These are phyloP conservation scores for Arctopsyche grandis DNA, from an alignment of 1,140 invertebrate species.

Conservation along the genomic window DNA sequence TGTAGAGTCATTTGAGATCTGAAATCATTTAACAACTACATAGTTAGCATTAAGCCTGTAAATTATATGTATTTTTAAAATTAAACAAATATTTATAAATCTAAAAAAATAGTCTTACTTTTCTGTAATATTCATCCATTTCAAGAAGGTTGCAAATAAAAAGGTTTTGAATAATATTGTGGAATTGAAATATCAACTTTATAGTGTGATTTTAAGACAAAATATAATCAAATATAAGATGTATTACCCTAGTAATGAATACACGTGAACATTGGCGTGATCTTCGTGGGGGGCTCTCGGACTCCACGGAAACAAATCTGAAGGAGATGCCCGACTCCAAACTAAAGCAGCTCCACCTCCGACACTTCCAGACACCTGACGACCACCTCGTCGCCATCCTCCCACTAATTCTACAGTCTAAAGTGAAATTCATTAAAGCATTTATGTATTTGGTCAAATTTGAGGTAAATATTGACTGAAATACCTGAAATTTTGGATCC, in stretches of 20 bases:
- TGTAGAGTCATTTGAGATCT: constrained; percentile 51
- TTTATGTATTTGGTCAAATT: neutral
- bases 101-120: too few relatives aligned
- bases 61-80: too few relatives aligned
- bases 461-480: neutral
- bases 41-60: too few relatives aligned
- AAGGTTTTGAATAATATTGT: too few relatives aligned
- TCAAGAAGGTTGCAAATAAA: too few relatives aligned
- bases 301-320: constrained; percentile 64
- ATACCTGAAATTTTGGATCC: constrained; percentile 53
- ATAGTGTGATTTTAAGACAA: too few relatives aligned
- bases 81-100: too few relatives aligned
- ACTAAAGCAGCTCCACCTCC: constrained; percentile 55
- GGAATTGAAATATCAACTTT: too few relatives aligned
- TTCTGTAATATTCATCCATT: too few relatives aligned
- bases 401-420: constrained; percentile 51
- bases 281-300: constrained; percentile 59
- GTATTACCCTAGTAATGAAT: constrained; percentile 60
- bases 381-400: constrained; percentile 51
- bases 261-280: constrained; percentile 63
- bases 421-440: neutral
- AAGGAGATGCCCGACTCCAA: constrained; percentile 59
- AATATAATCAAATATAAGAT: too few relatives aligned
- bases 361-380: constrained; percentile 54
- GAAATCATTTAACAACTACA: constrained; percentile 15